A percentile compares a stretch with the other conserved stretches of the same genome.
Conservation (phyloP, 2,113 vertebrate genomes). For the Lucifuga dentata region DNA sequence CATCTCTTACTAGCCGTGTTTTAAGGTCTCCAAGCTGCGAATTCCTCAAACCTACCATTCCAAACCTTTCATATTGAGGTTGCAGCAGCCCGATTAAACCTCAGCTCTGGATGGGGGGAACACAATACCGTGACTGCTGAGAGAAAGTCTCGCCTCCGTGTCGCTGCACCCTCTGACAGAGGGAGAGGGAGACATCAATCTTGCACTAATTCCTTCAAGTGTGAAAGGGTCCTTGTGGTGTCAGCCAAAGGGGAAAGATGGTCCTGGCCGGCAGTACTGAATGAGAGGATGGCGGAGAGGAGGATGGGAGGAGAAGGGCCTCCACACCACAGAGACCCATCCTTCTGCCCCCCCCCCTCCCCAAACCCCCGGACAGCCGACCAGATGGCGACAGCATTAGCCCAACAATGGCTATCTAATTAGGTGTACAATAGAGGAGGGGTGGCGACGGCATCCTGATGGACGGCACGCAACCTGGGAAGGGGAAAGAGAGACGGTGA, state of each 20-base stretch:
- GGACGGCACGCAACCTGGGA: constrained; percentile 66
- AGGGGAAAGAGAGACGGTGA: constrained; percentile 23
- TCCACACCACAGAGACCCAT: constrained; percentile 45
- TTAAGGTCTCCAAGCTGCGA: constrained; percentile 27
- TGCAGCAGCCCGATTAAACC: constrained; percentile 37
- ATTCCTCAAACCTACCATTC: constrained; percentile 18
- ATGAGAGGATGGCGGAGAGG: constrained; percentile 60
- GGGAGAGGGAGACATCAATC: constrained; percentile 81
- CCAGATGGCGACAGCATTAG: constrained; percentile 86
- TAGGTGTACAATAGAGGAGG: constrained; percentile 81
- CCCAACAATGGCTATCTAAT: constrained; percentile 87
- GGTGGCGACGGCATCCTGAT: constrained; percentile 59
- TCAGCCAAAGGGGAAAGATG: constrained; percentile 70
- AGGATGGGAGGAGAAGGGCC: constrained; percentile 61
- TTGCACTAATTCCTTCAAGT: constrained; percentile 86
- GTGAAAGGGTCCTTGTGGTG: constrained; percentile 83
- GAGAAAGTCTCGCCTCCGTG: constrained; percentile 51
- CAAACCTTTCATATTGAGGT: constrained; percentile 26
- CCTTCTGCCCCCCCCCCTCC: constrained; percentile 46
- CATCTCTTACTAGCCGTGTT: no score
- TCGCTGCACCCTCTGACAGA: constrained; percentile 54
- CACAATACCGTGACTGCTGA: constrained; percentile 43
- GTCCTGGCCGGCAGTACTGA: constrained; percentile 67
- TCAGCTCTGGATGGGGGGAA: constrained; percentile 3
- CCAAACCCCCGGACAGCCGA: constrained; percentile 67